Conservation (phyloP, 2,113 vertebrate genomes). For the Heliornis fulica region DNA sequence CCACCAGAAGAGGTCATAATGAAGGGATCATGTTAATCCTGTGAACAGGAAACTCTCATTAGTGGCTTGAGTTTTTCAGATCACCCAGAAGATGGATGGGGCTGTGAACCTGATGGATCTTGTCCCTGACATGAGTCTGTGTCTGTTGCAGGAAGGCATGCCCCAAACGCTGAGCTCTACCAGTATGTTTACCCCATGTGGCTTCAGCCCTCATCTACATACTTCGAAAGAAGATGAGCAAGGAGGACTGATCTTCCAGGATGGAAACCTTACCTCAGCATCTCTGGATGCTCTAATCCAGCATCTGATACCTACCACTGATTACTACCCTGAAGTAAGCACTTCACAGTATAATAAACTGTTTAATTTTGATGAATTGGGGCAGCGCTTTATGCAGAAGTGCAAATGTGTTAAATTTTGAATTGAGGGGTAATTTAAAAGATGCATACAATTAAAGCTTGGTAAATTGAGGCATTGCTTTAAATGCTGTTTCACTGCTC, state of each 20-base stretch:
- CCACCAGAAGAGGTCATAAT: neutral
- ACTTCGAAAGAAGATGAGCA: conserved; percentile 77
- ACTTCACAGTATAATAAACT: conserved; percentile 4
- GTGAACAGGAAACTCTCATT: neutral
- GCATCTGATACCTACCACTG: conserved; percentile 87
- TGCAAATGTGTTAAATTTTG: conserved; percentile 31
- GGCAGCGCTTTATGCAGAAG: conserved; percentile 13
- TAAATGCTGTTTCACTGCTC: conserved; percentile 10
- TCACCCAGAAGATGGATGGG: neutral
- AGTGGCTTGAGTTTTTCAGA: neutral
- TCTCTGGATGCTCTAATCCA: conserved; percentile 91
- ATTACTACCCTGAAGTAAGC: conserved; percentile 91
- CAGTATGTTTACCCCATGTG: conserved; percentile 87
- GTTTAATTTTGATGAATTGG: conserved; percentile 46
- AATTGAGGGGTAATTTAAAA: conserved; percentile 46
- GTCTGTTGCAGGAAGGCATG: conserved; percentile 81
- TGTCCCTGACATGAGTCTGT: neutral
- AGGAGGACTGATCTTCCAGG: conserved; percentile 80
- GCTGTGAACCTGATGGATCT: neutral
- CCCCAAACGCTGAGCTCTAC: conserved; percentile 84
- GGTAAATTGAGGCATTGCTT: conserved; percentile 7
- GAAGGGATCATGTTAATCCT: neutral
- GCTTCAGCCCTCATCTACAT: conserved; percentile 84
- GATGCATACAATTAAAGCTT: conserved; percentile 10
- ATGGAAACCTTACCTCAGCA: conserved; percentile 85